Percentiles rank a stretch among this genome's conserved stretches.
phyloP scores from a whole-genome alignment of 1,140 invertebrate species.

The Choristoneura fumiferana region DNA sequence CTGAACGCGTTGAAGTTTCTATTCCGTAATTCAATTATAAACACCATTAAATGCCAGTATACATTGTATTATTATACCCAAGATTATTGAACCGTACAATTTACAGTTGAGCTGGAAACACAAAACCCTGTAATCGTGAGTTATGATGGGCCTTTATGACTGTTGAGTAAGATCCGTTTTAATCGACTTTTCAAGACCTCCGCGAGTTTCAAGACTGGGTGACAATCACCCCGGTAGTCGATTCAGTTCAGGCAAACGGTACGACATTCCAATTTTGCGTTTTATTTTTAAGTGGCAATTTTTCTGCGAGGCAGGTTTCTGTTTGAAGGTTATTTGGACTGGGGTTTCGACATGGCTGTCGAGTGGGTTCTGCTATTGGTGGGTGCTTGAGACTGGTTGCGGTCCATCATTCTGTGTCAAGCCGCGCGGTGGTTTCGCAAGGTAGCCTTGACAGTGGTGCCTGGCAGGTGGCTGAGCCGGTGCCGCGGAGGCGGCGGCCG shows the following conservation, averaged over 20 bases:
- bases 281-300: conserved; percentile 7
- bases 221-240: conserved; percentile 16
- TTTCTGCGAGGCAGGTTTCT: conserved; percentile 4
- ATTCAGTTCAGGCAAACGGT: neutral
- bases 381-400: neutral
- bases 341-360: conserved; percentile 2
- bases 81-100: no score
- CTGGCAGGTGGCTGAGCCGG: conserved; percentile 49
- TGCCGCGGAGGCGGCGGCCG: conserved; percentile 42
- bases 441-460: conserved; percentile 70
- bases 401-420: conserved; percentile 1
- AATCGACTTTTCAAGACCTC: neutral
- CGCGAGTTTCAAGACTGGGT: conserved; percentile 1
- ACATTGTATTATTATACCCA: conserved; percentile 19
- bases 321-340: conserved; percentile 1
- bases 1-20: conserved; percentile 70
- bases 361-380: neutral
- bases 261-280: neutral
- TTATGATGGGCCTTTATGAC: neutral
- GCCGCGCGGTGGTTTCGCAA: conserved; percentile 55
- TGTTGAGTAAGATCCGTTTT: neutral
- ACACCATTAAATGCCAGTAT: conserved; percentile 41
- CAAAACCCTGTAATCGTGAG: neutral
- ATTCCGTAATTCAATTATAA: conserved; percentile 68
- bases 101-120: neutral